These are phyloP conservation scores for Cebidichthys violaceus DNA, from an alignment of 2,113 vertebrate species.

Conservation along the genomic window DNA sequence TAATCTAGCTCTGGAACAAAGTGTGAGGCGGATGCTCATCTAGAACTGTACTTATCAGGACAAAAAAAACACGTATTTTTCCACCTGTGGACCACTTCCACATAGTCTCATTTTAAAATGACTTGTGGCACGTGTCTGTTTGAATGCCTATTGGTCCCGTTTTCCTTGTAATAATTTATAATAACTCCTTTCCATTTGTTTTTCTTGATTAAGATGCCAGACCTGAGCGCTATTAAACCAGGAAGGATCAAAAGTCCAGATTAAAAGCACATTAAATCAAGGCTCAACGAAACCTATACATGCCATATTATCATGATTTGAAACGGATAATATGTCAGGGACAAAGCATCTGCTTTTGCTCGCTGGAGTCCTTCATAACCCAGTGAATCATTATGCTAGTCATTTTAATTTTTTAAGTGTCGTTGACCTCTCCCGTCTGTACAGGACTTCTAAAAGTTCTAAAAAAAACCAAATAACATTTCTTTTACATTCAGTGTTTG, in stretches of 20 bases:
- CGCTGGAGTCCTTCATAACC: constrained; percentile 1
- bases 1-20: background rate
- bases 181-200: background rate
- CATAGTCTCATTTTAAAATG: background rate
- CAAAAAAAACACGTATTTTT: background rate
- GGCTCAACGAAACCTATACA: constrained; percentile 1
- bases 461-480: background rate
- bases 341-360: constrained; percentile 27
- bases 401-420: background rate
- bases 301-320: constrained; percentile 11
- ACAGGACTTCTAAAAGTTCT: background rate
- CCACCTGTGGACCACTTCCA: background rate
- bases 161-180: background rate
- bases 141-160: background rate
- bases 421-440: background rate
- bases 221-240: background rate
- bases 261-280: background rate
- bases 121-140: background rate
- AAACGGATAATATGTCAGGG: background rate
- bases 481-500: background rate
- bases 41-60: background rate
- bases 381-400: constrained; percentile 1
- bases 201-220: constrained; percentile 26
- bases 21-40: background rate
- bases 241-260: background rate